phyloP scores from a whole-genome alignment of 1,140 invertebrate genomes.

The Leptonema lineaticorne region DNA sequence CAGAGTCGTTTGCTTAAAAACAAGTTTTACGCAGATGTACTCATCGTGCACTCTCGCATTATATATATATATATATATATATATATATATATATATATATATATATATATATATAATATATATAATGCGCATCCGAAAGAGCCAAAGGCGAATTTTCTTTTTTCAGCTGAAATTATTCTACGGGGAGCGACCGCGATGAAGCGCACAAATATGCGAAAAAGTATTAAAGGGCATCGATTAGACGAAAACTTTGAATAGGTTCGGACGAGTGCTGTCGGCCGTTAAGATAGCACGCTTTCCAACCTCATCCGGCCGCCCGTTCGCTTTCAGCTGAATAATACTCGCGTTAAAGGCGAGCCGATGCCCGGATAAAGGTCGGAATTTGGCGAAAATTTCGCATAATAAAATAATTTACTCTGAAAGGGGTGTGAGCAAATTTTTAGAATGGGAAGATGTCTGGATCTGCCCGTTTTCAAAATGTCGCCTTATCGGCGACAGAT shows the following conservation, averaged over 20 bases:
- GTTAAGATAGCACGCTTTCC: constrained; percentile 24
- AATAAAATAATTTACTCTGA: constrained; percentile 13
- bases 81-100: not conserved
- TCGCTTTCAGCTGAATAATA: too few relatives aligned
- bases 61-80: not conserved
- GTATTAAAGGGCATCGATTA: constrained; percentile 21
- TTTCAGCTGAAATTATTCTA: too few relatives aligned
- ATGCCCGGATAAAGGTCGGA: constrained; percentile 20
- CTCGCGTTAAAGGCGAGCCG: not conserved
- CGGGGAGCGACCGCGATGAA: too few relatives aligned
- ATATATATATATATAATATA: not conserved
- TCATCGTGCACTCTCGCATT: not conserved
- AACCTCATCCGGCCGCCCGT: not conserved
- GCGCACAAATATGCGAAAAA: not conserved
- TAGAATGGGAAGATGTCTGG: not conserved
- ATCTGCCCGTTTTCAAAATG: too few relatives aligned
- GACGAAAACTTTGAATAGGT: constrained; percentile 26
- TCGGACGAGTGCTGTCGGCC: constrained; percentile 20
- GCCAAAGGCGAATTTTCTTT: not conserved
- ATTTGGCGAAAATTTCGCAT: constrained; percentile 14
- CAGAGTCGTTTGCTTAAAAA: too few relatives aligned
- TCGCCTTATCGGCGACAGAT: too few relatives aligned
- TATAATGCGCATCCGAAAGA: not conserved
- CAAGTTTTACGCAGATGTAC: too few relatives aligned
- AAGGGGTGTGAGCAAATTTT: constrained; percentile 4